Evolutionary conservation across 2,797 vertebrate species (phyloP).

Genomic region (Sebastes paucispinis): DNA sequence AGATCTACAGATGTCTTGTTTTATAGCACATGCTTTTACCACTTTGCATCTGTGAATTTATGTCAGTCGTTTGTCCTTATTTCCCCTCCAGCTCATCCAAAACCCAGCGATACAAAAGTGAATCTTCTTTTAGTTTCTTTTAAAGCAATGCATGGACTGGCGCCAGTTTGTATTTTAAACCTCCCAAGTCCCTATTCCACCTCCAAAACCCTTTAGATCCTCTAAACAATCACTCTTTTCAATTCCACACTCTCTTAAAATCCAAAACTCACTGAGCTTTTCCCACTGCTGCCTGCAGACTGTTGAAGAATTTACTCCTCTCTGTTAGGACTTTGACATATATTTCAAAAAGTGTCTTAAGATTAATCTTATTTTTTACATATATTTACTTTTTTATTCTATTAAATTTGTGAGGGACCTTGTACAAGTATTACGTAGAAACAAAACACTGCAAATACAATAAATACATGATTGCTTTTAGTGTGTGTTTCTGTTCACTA

Average conservation of each 20-base stretch:
- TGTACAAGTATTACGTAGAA: background rate
- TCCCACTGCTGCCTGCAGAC: conserved; percentile 10
- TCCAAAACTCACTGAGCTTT: background rate
- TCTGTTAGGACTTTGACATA: background rate
- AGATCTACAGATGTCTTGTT: conserved; percentile 26
- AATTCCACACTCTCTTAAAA: background rate
- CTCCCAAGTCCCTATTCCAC: background rate
- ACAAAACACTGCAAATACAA: background rate
- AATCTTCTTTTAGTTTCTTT: conserved; percentile 23
- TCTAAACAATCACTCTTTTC: conserved; percentile 22
- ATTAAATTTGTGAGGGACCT: background rate
- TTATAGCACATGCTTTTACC: conserved; percentile 6
- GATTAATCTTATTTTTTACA: background rate
- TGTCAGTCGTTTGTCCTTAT: background rate
- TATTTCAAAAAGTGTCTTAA: background rate
- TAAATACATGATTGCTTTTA: background rate
- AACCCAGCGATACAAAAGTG: conserved; percentile 7
- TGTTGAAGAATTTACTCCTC: background rate
- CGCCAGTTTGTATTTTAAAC: conserved; percentile 18
- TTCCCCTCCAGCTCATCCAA: conserved; percentile 18
- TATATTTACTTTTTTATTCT: background rate
- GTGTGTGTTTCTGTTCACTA: background rate
- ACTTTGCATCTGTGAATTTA: conserved; percentile 2
- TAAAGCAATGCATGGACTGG: conserved; percentile 15
- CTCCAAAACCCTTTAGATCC: conserved; percentile 20